Base-by-base conservation (phyloP, 2,113 vertebrate genomes). In the Cyanistes caeruleus region DNA sequence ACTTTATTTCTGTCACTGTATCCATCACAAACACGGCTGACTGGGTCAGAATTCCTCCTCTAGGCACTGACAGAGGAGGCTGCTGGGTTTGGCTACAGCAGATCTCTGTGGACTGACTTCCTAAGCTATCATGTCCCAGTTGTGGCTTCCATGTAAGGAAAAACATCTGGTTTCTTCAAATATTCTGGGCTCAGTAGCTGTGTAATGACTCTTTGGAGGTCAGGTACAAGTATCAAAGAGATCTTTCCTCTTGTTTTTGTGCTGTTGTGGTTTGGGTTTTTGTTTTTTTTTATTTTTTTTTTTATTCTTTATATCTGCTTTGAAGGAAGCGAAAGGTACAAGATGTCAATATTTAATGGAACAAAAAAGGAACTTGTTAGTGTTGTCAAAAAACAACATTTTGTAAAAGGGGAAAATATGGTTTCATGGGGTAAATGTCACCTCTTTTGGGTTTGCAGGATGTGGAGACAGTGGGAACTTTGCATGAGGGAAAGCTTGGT, bases 31-130 rank as follows among this genome's bases (percentile, higher is more conserved):
- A 41, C 52, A 49, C 0, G 1, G 39, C 11, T 75, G 77, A 16
- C 25, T 91, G 65, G 43, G 46, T 79, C 92, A 81, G 75, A 93
- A 78, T 93, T 84, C 35, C 51, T 95, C 43, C 74, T 88, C 43
- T 63, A 63, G 78, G 55, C 86, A 60, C 30, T 85, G 95, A 28
- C 51, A 62, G 67, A 88, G 67, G 63, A 76, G 41, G 27, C 64
- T 82, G 49, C 81, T 91, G 43, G 0, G 0, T 77, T 72, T 88
- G 75, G 43, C 63, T 75, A 1, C 72, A 88, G 68, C 85, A 93
- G 15, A 80, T 85, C 75, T 84, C 74, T 58, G 39, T 58, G 51
- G 59, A 51, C 55, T 74, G 59, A 21, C 63, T 94, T 82, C 73
- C 62, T 69, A 25, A 87, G 39, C 41, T 55, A 2, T 33, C 65